These are phyloP conservation scores for Oriolus oriolus DNA, from an alignment of 2,113 vertebrate species.

Conservation along the genomic window DNA sequence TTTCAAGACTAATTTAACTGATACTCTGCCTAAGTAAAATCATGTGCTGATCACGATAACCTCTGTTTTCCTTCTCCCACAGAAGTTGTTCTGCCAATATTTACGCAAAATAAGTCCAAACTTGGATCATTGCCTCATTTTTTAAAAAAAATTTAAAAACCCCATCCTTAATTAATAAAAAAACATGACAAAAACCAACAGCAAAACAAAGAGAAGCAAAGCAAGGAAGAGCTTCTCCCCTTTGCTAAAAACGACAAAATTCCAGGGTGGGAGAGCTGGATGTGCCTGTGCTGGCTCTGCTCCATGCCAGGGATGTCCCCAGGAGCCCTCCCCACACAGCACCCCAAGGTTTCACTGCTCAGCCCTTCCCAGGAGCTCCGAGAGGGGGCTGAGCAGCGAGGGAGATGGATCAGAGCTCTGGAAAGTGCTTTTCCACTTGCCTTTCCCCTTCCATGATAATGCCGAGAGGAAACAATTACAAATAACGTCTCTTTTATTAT, in stretches of 20 bases:
- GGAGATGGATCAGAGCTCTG: background rate
- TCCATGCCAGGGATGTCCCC: background rate
- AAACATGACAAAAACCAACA: background rate
- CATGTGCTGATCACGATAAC: background rate
- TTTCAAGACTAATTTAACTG: constrained; percentile 1
- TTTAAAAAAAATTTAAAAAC: background rate
- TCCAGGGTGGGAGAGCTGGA: background rate
- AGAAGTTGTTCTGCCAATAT: background rate
- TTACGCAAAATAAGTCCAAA: background rate
- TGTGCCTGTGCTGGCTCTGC: background rate
- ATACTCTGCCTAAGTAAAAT: background rate
- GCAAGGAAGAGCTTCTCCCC: background rate
- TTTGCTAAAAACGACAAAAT: background rate
- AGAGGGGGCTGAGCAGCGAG: background rate
- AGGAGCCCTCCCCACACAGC: background rate
- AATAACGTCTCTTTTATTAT: constrained; percentile 17
- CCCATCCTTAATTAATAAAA: background rate
- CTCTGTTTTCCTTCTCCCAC: background rate
- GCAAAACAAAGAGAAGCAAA: background rate
- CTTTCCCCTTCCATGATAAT: background rate
- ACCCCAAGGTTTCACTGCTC: background rate
- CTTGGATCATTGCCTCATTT: background rate
- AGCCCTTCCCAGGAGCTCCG: background rate
- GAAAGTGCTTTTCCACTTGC: background rate
- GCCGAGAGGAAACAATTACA: constrained; percentile 36